Base-by-base conservation (phyloP, 2,113 vertebrate genomes). In the Etheostoma cragini region DNA sequence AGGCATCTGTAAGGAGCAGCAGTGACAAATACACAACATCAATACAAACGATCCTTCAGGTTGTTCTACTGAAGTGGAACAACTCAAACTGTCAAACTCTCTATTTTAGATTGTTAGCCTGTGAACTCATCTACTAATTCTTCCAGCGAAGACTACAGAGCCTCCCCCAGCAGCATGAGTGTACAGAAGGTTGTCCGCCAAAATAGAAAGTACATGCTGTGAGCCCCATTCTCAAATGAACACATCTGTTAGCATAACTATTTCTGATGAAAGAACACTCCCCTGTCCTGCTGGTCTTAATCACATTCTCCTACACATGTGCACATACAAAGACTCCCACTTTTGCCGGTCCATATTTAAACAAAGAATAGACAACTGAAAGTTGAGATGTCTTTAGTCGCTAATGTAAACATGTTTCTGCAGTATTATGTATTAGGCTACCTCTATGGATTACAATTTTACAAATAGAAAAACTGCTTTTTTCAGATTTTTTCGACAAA, bases 131-230 rank as follows among this genome's bases (percentile, higher is more conserved):
- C 70, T 42, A 53, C 11, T 2, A 12, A 68, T 68, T 78, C 33
- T 49, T 66, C 2, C 38, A 21, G 16, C 49, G 35, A 74, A 24
- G 70, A 58, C 45, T 35, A 13, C 24, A 61, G 21, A 38, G 58
- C 50, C 62, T 33, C 30, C 38, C 38, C 17, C 64, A 54, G 78
- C 24, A 74, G 74, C n/a, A 6, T 64, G 71, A 79, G 26, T 52
- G 72, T 38, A 24, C 45, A 58, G 50, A 62, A 19, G 33, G 54
- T 3, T 56, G 58, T 70, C 45, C 33, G 70, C 73, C 85, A 84
- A 91, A 93, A 89, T 87, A 91, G 78, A 90, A 89, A 52, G 45
- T 54, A 1, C 82, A 53, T 42, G 82, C 86, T 87, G 75, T 38
- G 87, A 84, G 72, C 50, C 7, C 12, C 14, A 6, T 64, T 77